A percentile compares a stretch with the other conserved stretches of the same genome.
phyloP scores from a whole-genome alignment of 2,888 invertebrate genomes.

The Eupithecia inturbata region DNA sequence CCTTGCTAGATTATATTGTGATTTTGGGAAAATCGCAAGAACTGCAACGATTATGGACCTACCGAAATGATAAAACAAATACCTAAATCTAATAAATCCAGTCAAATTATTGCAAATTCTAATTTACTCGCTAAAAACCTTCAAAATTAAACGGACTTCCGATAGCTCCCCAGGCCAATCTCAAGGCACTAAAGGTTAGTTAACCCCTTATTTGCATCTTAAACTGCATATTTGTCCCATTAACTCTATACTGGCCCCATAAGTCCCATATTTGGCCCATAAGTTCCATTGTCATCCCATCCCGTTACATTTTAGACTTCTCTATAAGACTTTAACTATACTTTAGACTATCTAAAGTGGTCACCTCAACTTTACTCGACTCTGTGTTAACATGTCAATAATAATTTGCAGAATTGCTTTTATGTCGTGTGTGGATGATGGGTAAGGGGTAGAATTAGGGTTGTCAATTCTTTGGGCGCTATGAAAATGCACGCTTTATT shows the following conservation, averaged over 20 bases:
- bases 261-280: constrained; percentile 9
- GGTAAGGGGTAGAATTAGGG: constrained; percentile 72
- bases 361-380: constrained; percentile 61
- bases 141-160: constrained; percentile 19
- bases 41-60: no score
- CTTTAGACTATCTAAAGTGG: constrained; percentile 35
- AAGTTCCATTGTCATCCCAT: constrained; percentile 21
- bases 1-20: no score
- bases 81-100: neutral
- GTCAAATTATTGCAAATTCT: neutral
- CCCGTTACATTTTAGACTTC: constrained; percentile 17
- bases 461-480: constrained; percentile 42
- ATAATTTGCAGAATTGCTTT: constrained; percentile 81
- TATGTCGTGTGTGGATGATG: constrained; percentile 62
- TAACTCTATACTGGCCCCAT: constrained; percentile 4
- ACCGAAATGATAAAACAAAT: neutral
- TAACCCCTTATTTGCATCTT: constrained; percentile 33
- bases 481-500: neutral
- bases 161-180: constrained; percentile 25
- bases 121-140: constrained; percentile 10
- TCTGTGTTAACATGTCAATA: constrained; percentile 82
- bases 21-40: no score
- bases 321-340: no score
- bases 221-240: neutral
- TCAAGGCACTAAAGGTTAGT: constrained; percentile 34